phyloP scores from a whole-genome alignment of 1,140 invertebrate species.

The Stegodyphus mimosarum region DNA sequence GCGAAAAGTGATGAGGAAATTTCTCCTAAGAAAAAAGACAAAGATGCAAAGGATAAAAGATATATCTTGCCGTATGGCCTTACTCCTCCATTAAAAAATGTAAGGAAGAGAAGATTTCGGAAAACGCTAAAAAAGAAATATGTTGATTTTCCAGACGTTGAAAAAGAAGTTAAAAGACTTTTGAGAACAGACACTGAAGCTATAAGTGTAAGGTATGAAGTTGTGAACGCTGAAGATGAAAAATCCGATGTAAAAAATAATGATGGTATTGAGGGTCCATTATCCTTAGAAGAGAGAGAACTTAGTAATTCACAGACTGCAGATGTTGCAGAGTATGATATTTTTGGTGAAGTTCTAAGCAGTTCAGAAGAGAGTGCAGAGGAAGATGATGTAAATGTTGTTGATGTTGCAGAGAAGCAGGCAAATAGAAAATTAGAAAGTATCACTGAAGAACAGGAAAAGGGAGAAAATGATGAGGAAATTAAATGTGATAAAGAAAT shows the following conservation, averaged over 20 bases:
- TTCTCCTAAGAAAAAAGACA: conserved; percentile 83
- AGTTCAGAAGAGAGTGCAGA: conserved; percentile 74
- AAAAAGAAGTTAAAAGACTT: conserved; percentile 93
- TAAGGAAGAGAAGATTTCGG: conserved; percentile 89
- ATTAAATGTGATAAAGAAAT: conserved; percentile 18
- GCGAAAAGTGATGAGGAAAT: conserved; percentile 82
- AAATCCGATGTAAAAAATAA: conserved; percentile 54
- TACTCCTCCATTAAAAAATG: conserved; percentile 94
- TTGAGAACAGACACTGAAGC: conserved; percentile 93
- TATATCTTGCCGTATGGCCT: conserved; percentile 93
- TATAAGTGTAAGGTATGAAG: conserved; percentile 89
- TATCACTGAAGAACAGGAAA: conserved; percentile 43
- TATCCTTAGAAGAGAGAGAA: conserved; percentile 43
- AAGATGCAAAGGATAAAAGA: conserved; percentile 85
- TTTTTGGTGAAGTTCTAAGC: conserved; percentile 88
- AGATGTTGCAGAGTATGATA: conserved; percentile 77
- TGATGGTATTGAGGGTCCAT: conserved; percentile 19
- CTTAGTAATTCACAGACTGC: conserved; percentile 63
- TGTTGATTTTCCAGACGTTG: conserved; percentile 96
- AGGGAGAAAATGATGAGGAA: conserved; percentile 6
- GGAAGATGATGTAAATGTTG: conserved; percentile 42
- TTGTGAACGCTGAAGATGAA: conserved; percentile 91
- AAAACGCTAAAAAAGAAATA: conserved; percentile 97
- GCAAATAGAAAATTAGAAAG: conserved; percentile 26
- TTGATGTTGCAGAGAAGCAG: conserved; percentile 13